Evolutionary conservation across 1,140 invertebrate genomes (phyloP), one percentile per base, ranked within the genome.

Genomic region (Rhopalosiphum maidis): DNA sequence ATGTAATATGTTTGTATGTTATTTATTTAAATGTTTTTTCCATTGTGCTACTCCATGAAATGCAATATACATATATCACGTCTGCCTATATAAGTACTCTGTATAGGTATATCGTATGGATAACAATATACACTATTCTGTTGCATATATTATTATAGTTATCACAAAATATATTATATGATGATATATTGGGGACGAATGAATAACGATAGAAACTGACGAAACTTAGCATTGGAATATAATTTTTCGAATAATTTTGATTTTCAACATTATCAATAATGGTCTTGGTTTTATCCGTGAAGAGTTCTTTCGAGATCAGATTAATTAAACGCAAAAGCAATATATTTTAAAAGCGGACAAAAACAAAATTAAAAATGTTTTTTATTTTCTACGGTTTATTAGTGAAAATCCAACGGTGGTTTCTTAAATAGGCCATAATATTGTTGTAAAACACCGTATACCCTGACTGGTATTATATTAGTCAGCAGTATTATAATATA

Each of bases 1-100:
- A 41, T 51, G 48, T 85, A 60, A 86, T 86, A 85, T 41, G 83
- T 85, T 43, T 46, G 15, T 46, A 86, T 30, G 85, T 86, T 86
- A 86, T 86, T 86, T 86, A 86, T 86, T 86, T 46, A 25, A 43
- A 46, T 86, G 43, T 86, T 86, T 86, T 46, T 86, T 86, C 85
- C 85, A 86, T 86, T 86, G 85, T 86, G 43, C 41, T 77, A 77
- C 60, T 86, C 23, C 37, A 25, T 86, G 37, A 48, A 86, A 86
- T 86, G 30, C n/a, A 41, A 46, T 86, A 41, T 83, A 83, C 37
- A 83, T 83, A 83, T 83, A 83, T 41, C 60, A 77, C 60, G 60
- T 77, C 60, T 77, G 30, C 30, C 60, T n/a, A 77, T 68, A 30
- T n/a, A 77, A 77, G 60, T 77, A 77, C 60, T 9, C 60, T n/a